phyloP scores from a whole-genome alignment of 2,797 vertebrate genomes.

The Pelobates cultripes region DNA sequence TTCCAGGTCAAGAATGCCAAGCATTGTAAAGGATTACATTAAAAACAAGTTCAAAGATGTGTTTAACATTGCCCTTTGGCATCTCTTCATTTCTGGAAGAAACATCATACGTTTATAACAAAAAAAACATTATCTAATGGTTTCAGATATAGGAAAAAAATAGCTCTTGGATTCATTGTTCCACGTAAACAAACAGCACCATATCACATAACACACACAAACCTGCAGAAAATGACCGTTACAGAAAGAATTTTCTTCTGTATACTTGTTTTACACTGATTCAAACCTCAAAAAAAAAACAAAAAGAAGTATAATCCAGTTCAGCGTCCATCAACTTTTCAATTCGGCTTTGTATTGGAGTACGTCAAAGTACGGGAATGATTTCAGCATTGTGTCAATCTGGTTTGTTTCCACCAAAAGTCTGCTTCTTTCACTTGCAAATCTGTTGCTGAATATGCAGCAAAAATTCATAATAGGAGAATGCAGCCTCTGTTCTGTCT shows the following conservation, averaged over 20 bases:
- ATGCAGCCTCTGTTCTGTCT: conserved; percentile 88
- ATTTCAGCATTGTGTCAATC: neutral
- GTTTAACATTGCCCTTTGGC: conserved; percentile 66
- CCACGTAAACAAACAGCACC: conserved; percentile 68
- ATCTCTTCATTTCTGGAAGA: conserved; percentile 66
- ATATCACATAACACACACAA: conserved; percentile 68
- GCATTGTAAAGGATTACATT: conserved; percentile 69
- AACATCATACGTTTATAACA: conserved; percentile 64
- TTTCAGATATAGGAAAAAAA: conserved; percentile 62
- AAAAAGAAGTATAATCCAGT: conserved; percentile 7
- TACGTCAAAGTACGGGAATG: neutral
- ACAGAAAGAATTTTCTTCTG: conserved; percentile 49
- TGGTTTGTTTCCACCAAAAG: neutral
- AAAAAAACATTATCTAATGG: conserved; percentile 63
- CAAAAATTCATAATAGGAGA: conserved; percentile 95
- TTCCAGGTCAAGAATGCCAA: conserved; percentile 70
- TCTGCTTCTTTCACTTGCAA: conserved; percentile 79
- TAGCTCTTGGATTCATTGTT: conserved; percentile 52
- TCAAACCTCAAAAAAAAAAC: conserved; percentile 48
- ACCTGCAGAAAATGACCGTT: conserved; percentile 63
- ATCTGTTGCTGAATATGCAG: conserved; percentile 91
- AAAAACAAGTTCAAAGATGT: conserved; percentile 70
- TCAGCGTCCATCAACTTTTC: conserved; percentile 5
- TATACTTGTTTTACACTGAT: conserved; percentile 50
- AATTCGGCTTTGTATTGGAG: neutral